Conservation (phyloP, 2,888 invertebrate species). For the Oeneis ivallda region DNA sequence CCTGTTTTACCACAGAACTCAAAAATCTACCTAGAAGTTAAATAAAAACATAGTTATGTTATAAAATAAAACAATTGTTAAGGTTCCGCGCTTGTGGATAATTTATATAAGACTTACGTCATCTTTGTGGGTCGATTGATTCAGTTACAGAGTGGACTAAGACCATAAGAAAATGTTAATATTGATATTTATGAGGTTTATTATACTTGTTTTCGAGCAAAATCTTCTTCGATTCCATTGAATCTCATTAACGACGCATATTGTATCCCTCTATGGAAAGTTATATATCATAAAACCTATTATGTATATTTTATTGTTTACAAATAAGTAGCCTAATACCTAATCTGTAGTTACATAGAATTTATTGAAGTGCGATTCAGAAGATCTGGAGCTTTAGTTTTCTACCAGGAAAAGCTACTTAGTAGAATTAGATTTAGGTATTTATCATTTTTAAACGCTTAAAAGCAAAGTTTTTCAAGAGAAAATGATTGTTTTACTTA, state of each 20-base stretch:
- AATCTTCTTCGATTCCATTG: constrained; percentile 39
- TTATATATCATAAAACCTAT: constrained; percentile 9
- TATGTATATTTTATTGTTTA: constrained; percentile 5
- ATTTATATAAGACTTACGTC: constrained; percentile 44
- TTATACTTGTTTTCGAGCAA: constrained; percentile 46
- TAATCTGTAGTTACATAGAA: not conserved
- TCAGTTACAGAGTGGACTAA: constrained; percentile 50
- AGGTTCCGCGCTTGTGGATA: constrained; percentile 33
- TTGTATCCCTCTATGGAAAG: constrained; percentile 26
- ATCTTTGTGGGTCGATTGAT: constrained; percentile 52
- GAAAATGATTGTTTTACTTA: no score
- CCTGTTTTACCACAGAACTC: not conserved
- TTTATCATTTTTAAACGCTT: no score
- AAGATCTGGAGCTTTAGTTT: no score
- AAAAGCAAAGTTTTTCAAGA: no score
- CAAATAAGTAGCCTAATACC: not conserved
- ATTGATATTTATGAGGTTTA: constrained; percentile 58
- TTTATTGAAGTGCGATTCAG: not conserved
- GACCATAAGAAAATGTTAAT: constrained; percentile 63
- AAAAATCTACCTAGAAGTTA: not conserved
- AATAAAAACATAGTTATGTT: not conserved
- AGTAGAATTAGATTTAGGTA: no score
- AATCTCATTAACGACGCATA: constrained; percentile 23
- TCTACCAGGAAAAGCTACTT: no score
- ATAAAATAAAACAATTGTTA: constrained; percentile 20